Evolutionary conservation across 2,888 invertebrate species (phyloP).

Genomic region (Calameuta pallipes): DNA sequence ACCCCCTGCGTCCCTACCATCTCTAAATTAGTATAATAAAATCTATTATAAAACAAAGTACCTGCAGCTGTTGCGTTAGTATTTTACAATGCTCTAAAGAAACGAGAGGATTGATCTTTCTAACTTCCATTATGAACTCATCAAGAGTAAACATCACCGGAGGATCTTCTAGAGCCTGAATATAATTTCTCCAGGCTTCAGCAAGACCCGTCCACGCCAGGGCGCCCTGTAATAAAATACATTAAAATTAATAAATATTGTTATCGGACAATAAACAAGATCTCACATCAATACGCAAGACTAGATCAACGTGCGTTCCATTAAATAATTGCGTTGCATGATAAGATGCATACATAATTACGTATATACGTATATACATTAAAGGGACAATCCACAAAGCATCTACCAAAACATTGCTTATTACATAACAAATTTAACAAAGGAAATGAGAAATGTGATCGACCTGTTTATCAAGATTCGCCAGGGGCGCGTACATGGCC

Average conservation of each 20-base stretch:
- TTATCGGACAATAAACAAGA: constrained; percentile 26
- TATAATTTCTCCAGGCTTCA: constrained; percentile 58
- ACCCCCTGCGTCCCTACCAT: neutral
- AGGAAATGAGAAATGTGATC: constrained; percentile 62
- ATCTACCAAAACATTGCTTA: constrained; percentile 34
- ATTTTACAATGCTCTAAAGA: constrained; percentile 61
- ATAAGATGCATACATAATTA: constrained; percentile 9
- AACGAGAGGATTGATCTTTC: constrained; percentile 61
- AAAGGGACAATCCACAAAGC: constrained; percentile 45
- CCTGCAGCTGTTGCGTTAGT: constrained; percentile 60
- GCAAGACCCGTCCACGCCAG: constrained; percentile 61
- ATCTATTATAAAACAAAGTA: constrained; percentile 22
- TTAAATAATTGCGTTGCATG: neutral
- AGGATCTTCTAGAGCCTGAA: constrained; percentile 58
- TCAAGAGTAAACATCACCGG: constrained; percentile 56
- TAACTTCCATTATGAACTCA: constrained; percentile 56
- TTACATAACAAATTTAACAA: constrained; percentile 36
- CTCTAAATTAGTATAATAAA: neutral
- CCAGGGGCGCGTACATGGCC: constrained; percentile 64
- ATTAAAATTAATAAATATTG: constrained; percentile 12
- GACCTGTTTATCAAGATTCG: constrained; percentile 65
- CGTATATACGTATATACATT: constrained; percentile 28
- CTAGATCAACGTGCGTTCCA: neutral
- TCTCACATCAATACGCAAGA: neutral
- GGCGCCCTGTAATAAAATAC: constrained; percentile 52